Percentiles rank a stretch among this genome's conserved stretches.
Conservation (phyloP, 1,140 invertebrate species). For the Drosophila elegans region DNA sequence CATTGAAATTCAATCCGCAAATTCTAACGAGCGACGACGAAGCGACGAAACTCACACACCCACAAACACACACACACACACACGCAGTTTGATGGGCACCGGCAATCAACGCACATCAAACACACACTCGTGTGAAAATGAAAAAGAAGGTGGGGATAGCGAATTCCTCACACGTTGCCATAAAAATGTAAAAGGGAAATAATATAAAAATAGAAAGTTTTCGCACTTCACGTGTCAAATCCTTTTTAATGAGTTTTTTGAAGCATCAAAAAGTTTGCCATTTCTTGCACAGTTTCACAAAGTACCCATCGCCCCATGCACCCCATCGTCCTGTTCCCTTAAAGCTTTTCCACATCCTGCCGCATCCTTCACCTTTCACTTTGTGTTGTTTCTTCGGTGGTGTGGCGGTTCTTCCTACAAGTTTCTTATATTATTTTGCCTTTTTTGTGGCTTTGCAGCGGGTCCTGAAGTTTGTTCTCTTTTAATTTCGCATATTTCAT, state of each 20-base stretch:
- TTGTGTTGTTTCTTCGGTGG: slow-evolving; percentile 17
- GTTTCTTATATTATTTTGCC: slow-evolving; percentile 41
- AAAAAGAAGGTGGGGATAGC: neutral
- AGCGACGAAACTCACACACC: slow-evolving; percentile 56
- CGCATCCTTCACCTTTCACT: slow-evolving; percentile 19
- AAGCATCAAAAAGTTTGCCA: slow-evolving; percentile 83
- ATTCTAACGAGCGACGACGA: slow-evolving; percentile 64
- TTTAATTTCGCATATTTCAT: slow-evolving; percentile 36
- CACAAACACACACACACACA: slow-evolving; percentile 60
- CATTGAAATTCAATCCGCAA: slow-evolving; percentile 83
- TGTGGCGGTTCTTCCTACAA: slow-evolving; percentile 19
- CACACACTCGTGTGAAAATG: slow-evolving; percentile 38
- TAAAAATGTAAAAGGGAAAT: slow-evolving; percentile 84
- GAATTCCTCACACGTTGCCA: slow-evolving; percentile 74
- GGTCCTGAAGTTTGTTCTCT: slow-evolving; percentile 9
- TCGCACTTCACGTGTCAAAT: slow-evolving; percentile 84
- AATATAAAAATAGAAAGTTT: slow-evolving; percentile 83
- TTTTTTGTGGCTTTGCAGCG: neutral
- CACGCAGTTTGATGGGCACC: slow-evolving; percentile 63
- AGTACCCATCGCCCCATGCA: slow-evolving; percentile 22
- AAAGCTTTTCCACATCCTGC: slow-evolving; percentile 9
- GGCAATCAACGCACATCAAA: slow-evolving; percentile 79
- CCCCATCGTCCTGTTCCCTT: too few species aligned
- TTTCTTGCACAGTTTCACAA: slow-evolving; percentile 73
- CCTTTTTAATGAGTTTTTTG: slow-evolving; percentile 84